Conservation (phyloP, 2,797 vertebrate genomes). For the Cirrhinus molitorella region DNA sequence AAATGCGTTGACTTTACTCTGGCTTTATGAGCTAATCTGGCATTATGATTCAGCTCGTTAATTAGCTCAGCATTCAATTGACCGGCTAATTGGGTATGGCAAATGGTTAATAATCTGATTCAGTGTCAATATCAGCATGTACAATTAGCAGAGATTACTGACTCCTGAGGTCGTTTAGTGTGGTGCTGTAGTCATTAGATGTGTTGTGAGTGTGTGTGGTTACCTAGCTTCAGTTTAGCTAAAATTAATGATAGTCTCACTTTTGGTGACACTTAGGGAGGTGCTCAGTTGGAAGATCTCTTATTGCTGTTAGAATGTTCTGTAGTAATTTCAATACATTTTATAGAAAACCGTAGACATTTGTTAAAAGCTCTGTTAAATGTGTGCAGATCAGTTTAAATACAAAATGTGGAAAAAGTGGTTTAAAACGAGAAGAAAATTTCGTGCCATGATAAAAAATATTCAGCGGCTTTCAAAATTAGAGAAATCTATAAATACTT, state of each 20-base stretch:
- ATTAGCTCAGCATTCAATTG: constrained; percentile 6
- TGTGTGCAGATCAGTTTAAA: background rate
- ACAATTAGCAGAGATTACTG: constrained; percentile 16
- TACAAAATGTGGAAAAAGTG: too few species aligned
- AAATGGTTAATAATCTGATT: constrained; percentile 32
- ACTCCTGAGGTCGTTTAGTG: constrained; percentile 12
- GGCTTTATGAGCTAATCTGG: constrained; percentile 18
- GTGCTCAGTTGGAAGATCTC: background rate
- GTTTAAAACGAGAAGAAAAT: background rate
- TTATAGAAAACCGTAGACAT: background rate
- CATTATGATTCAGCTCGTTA: constrained; percentile 1
- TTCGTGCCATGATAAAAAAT: background rate
- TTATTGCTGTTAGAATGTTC: background rate
- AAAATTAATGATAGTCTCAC: background rate
- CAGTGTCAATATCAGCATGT: constrained; percentile 34
- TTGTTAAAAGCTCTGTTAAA: background rate
- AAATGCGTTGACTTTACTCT: background rate
- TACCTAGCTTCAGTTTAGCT: background rate
- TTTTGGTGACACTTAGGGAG: background rate
- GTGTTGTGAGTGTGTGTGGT: background rate
- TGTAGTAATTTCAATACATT: background rate
- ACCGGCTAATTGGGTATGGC: background rate
- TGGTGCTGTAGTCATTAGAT: background rate
- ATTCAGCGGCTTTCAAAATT: too few species aligned
- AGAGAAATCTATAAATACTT: too few species aligned